Percentiles rank a stretch among this genome's conserved stretches.
phyloP scores from a whole-genome alignment of 2,797 vertebrate genomes.

The Hemitrygon akajei region DNA sequence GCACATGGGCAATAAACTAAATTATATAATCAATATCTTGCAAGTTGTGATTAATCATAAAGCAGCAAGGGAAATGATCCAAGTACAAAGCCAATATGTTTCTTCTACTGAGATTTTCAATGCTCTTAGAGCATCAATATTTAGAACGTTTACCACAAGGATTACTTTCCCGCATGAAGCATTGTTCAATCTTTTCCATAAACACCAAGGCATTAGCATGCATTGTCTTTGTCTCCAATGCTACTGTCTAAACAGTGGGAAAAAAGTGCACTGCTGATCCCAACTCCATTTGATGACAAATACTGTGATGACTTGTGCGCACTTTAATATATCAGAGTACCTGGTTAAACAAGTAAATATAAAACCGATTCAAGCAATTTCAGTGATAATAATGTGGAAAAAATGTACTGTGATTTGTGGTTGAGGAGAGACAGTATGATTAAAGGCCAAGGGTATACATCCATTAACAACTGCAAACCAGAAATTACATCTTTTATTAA shows the following conservation, averaged over 20 bases:
- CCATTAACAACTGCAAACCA: background rate
- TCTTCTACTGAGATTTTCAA: background rate
- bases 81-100: background rate
- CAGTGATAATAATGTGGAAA: background rate
- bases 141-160: background rate
- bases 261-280: background rate
- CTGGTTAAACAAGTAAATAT: background rate
- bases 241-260: background rate
- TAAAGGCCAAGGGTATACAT: background rate
- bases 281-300: background rate
- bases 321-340: background rate
- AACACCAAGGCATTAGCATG: background rate
- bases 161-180: background rate
- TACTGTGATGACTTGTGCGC: background rate
- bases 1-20: background rate
- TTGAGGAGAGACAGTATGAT: background rate
- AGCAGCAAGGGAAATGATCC: background rate
- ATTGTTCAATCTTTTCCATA: background rate
- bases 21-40: conserved; percentile 3
- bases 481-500: background rate
- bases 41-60: background rate
- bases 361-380: background rate
- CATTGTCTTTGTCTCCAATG: background rate
- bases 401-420: background rate
- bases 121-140: background rate